A percentile compares a stretch with the other conserved stretches of the same genome.
These are phyloP conservation scores for Paracanthobrama guichenoti DNA, from an alignment of 2,113 vertebrate genomes.

Conservation along the genomic window DNA sequence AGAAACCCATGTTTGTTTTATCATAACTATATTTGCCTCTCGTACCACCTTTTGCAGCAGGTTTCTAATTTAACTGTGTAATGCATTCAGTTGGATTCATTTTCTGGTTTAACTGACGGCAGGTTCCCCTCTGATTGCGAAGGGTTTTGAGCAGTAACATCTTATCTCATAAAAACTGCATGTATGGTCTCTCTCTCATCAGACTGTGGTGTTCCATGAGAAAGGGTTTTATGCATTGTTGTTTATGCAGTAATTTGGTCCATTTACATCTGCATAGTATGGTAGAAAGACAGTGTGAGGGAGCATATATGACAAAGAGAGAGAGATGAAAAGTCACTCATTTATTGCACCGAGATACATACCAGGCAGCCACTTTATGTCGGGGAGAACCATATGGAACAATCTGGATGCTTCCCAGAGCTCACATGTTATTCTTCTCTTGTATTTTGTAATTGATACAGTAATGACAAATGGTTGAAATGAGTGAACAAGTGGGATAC, in stretches of 20 bases:
- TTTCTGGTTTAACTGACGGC: slow-evolving; percentile 9
- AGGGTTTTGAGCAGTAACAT: slow-evolving; percentile 45
- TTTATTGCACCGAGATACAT: neutral
- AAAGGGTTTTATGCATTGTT: slow-evolving; percentile 15
- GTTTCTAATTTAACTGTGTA: neutral
- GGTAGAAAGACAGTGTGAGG: neutral
- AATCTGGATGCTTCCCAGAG: neutral
- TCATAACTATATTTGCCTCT: neutral
- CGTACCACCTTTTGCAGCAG: neutral
- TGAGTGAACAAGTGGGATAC: neutral
- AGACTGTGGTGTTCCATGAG: slow-evolving; percentile 3
- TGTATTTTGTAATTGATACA: neutral
- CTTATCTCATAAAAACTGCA: slow-evolving; percentile 64
- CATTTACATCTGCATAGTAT: neutral
- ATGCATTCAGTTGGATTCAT: slow-evolving; percentile 4
- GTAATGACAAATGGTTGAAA: neutral
- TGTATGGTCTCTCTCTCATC: slow-evolving; percentile 32
- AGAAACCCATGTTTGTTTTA: neutral
- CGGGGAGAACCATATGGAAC: neutral
- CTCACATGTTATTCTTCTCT: neutral
- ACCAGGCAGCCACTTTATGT: neutral
- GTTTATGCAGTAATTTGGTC: slow-evolving; percentile 3
- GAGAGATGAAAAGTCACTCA: neutral
- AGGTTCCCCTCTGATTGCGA: slow-evolving; percentile 24
- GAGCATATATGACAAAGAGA: neutral